These are phyloP conservation scores for Sphecodes monilicornis DNA, from an alignment of 2,888 invertebrate species.

Conservation along the genomic window DNA sequence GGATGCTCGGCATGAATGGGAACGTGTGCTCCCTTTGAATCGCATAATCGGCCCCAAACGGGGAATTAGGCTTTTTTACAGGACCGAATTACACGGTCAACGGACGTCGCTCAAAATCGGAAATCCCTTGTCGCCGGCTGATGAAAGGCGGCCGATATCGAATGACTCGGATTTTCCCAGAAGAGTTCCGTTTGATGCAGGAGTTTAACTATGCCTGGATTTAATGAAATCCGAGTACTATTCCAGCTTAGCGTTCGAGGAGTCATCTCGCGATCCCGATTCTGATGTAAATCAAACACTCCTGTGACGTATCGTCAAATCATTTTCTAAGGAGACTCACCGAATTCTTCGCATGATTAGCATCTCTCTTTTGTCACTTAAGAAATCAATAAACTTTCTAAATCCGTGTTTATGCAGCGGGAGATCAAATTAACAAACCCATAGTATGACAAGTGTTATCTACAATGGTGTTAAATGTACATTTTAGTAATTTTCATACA, in stretches of 20 bases:
- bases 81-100: slow-evolving; percentile 55
- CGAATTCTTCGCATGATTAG: background rate
- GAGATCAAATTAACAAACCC: too few relatives aligned
- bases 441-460: too few relatives aligned
- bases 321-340: background rate
- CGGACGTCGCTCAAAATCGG: slow-evolving; percentile 57
- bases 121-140: slow-evolving; percentile 61
- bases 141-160: slow-evolving; percentile 58
- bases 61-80: slow-evolving; percentile 38
- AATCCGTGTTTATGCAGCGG: background rate
- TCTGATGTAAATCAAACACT: slow-evolving; percentile 6
- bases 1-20: background rate
- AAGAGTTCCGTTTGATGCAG: slow-evolving; percentile 44
- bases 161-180: slow-evolving; percentile 63
- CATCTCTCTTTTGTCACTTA: background rate
- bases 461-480: too few relatives aligned
- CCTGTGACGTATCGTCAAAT: background rate
- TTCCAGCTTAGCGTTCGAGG: background rate
- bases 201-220: background rate
- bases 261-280: background rate
- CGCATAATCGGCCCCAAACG: slow-evolving; percentile 27
- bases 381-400: background rate
- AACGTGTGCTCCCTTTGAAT: slow-evolving; percentile 20
- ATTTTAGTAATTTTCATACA: too few relatives aligned
- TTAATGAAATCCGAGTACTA: background rate